Base-by-base conservation (phyloP, 2,888 invertebrate species). In the Drosophila seclusa region DNA sequence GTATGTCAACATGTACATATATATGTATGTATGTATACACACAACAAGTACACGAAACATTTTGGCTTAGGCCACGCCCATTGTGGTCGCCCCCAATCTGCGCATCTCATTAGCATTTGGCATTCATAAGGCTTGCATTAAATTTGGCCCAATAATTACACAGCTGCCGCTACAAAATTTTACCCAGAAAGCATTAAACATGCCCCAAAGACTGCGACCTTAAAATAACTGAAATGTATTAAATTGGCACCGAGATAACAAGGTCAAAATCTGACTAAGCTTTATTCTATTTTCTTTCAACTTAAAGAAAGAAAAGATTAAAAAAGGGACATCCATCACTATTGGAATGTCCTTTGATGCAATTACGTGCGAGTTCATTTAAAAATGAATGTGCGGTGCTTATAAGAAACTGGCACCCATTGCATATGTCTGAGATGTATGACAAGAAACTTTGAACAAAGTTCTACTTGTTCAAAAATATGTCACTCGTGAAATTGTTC, bases 401-500 rank as follows among this genome's bases (percentile, higher is more conserved):
- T 29, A 4, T 0, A 29, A 38, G 27, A 55, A 38, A 38, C 7
- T n/a, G 13, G 7, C 38, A n/a, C n/a, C 8, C 4, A 40, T 11
- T 38, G 16, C 32, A 16, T 32, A 13, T 60, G 32, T 3, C 4
- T 18, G 40, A 21, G 13, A 10, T 31, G 24, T 42, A 24, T 45
- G 38, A 38, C 38, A 54, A 49, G 42, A 63, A 68, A 42, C 61
- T 49, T n/a, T 24, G 49, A n/a, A 48, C 42, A 71, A 78, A 82
- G 50, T 75, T 74, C 54, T 53, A 5, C 31, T 68, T 54, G 66
- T 80, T 68, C 82, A 66, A 58, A 78, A 80, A 66, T 65, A 50
- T 72, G 67, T 68, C 64, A 61, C 50, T 60, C 69, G 67, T 77
- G 60, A 75, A 78, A 65, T 75, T 75, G 67, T 68, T 78, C 78